These are phyloP conservation scores for Sitta carolinensis DNA, from an alignment of 2,797 vertebrate species.

Conservation along the genomic window DNA sequence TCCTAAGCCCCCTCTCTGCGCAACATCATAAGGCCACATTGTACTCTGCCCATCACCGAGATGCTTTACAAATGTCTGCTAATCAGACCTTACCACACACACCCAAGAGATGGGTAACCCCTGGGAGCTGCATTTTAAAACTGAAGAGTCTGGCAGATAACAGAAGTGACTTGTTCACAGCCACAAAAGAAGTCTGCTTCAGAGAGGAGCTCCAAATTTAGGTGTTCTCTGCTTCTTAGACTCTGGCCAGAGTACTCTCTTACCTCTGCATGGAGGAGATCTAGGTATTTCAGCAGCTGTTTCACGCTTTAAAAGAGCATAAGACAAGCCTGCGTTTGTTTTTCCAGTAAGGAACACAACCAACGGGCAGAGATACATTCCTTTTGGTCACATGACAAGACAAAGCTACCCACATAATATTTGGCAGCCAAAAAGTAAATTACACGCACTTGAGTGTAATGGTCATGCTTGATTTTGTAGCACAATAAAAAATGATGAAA, in stretches of 20 bases:
- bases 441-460: constrained; percentile 1
- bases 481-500: constrained; percentile 16
- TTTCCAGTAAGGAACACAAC: background rate
- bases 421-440: constrained; percentile 33
- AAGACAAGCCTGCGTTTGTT: background rate
- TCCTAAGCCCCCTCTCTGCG: constrained; percentile 12
- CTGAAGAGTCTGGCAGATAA: constrained; percentile 3
- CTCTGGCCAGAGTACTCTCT: background rate
- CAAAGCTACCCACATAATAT: background rate
- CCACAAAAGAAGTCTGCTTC: constrained; percentile 24
- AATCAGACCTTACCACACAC: constrained; percentile 33
- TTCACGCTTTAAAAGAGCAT: background rate
- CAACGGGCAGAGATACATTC: background rate
- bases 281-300: background rate
- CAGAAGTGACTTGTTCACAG: constrained; percentile 14
- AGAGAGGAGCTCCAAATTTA: constrained; percentile 11
- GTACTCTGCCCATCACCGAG: background rate
- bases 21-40: constrained; percentile 17
- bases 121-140: background rate
- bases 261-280: background rate
- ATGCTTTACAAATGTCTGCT: constrained; percentile 14
- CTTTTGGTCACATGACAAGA: background rate
- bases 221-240: background rate
- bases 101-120: constrained; percentile 18
- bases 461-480: background rate